These are phyloP conservation scores for Astropecten irregularis DNA, from an alignment of 53 echinoderm and acorn worm species.

Conservation along the genomic window DNA sequence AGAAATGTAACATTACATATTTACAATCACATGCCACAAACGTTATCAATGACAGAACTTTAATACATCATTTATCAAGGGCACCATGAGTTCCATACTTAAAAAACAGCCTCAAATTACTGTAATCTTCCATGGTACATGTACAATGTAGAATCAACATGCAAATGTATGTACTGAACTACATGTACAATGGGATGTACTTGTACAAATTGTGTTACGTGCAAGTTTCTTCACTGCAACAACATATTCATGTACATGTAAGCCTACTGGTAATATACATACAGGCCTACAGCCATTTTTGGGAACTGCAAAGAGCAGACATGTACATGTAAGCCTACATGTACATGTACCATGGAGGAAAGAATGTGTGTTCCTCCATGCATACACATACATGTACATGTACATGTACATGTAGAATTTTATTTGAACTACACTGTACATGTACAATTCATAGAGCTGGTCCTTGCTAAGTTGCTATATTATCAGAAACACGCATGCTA, in stretches of 20 bases:
- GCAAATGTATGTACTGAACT: background rate
- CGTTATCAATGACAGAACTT: background rate
- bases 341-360: background rate
- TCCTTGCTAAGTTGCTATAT: no score
- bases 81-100: no score
- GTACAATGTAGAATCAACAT: background rate
- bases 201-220: background rate
- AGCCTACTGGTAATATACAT: no score
- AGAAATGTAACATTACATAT: background rate
- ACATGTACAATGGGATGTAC: no score
- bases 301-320: background rate
- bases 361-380: background rate
- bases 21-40: background rate
- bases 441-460: no score
- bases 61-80: background rate
- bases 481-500: no score
- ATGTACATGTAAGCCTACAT: constrained; percentile 3
- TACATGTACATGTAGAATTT: no score
- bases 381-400: background rate
- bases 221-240: no score
- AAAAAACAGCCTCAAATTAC: no score
- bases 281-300: background rate
- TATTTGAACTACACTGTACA: no score
- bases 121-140: no score
- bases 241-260: background rate